Evolutionary conservation across 2,113 vertebrate species (phyloP).

Genomic region (Pterocles orientalis): DNA sequence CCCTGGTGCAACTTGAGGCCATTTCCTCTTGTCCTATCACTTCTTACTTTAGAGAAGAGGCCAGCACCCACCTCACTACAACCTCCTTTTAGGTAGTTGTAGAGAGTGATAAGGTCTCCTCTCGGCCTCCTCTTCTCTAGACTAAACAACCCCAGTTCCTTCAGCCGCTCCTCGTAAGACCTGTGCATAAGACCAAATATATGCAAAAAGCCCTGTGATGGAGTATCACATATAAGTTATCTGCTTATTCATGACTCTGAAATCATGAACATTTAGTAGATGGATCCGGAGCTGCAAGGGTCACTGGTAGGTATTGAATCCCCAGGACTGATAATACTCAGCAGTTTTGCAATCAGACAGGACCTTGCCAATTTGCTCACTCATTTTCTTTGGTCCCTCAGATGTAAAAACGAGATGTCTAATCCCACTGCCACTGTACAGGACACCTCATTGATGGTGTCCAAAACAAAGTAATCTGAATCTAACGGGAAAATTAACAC

Average conservation of each 20-base stretch:
- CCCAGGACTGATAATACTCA: not conserved
- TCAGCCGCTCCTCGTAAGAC: too few relatives aligned
- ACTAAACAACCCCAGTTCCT: too few relatives aligned
- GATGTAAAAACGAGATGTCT: constrained; percentile 17
- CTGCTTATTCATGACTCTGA: not conserved
- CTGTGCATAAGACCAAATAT: too few relatives aligned
- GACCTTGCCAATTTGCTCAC: constrained; percentile 44
- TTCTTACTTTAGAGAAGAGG: too few relatives aligned
- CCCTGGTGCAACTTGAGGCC: too few relatives aligned
- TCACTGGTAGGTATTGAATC: not conserved
- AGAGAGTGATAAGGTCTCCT: too few relatives aligned
- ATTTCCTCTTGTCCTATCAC: too few relatives aligned
- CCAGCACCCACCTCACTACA: too few relatives aligned
- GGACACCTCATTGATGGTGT: not conserved
- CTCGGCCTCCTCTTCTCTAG: too few relatives aligned
- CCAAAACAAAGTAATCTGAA: constrained; percentile 29
- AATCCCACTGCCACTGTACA: constrained; percentile 32
- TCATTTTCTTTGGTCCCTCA: constrained; percentile 42
- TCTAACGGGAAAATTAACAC: constrained; percentile 42
- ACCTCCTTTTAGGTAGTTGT: too few relatives aligned
- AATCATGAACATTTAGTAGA: not conserved
- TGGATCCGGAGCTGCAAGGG: not conserved
- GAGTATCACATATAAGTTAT: not conserved
- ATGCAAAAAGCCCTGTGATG: not conserved
- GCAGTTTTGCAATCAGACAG: constrained; percentile 47